Evolutionary conservation across 1,140 invertebrate species (phyloP), one percentile per base, ranked within the genome.

Genomic region (Drosophila grimshawi): DNA sequence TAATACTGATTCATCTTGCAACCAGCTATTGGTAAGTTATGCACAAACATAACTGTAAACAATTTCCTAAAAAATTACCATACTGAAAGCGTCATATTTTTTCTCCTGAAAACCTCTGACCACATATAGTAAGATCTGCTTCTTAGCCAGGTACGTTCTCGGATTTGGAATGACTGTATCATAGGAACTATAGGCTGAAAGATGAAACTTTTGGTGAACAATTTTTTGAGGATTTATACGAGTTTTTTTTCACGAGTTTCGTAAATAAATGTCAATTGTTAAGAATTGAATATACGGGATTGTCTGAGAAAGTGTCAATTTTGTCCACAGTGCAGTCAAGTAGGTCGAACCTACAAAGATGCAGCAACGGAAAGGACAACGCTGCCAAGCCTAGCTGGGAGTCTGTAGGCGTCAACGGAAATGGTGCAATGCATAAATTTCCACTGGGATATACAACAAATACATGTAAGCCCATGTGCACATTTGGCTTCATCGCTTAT

Each of bases 351-450:
- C 37, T 43, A 37, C 43, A 41, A 35, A 46, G 43, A 49, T 67
- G 64, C 39, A 59, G 46, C 30, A 43, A 43, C 10, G 39, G 39
- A 8, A 4, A 43, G n/a, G n/a, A 19, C 56, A 56, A n/a, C 7
- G 51, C 33, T 55, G 39, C 33, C 41, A 39, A 5, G 48, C 32
- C 32, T 19, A 29, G 11, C 39, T 46, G 11, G 3, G 39, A 33
- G 41, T 5, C 46, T 49, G 33, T 59, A 62, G 41, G 46, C 69
- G 45, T 65, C 53, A 46, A 59, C 49, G 67, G 30, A 81, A 61
- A 57, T 73, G 68, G 55, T 41, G 51, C 61, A 73, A 66, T 73
- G 78, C 67, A 77, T 65, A 64, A 81, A 81, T 73, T 73, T 72
- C 8, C 39, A 62, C 35, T 51, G 41, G 11, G 63, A 43, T 33